Conservation (phyloP, 2,797 vertebrate genomes). For the Vultur gryphus region DNA sequence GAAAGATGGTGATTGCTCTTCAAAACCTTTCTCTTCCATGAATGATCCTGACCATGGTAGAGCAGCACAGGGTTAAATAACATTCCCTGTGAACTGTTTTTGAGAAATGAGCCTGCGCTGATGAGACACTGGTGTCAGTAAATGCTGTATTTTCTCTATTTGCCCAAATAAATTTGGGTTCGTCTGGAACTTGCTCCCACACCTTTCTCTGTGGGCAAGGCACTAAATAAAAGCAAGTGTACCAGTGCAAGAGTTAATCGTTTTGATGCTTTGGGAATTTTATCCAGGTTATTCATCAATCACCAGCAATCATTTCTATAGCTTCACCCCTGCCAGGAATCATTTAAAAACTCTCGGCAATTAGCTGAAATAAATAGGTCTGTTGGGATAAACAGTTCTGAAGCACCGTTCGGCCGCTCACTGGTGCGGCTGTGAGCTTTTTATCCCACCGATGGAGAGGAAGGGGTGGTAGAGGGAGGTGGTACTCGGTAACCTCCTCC, state of each 20-base stretch:
- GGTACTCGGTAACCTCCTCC: not conserved
- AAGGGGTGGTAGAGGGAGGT: not conserved
- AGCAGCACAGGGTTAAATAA: not conserved
- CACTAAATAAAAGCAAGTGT: conserved; percentile 1
- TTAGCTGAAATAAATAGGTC: conserved; percentile 16
- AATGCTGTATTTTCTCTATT: not conserved
- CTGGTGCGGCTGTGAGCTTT: not conserved
- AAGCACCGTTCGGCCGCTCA: not conserved
- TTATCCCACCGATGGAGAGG: not conserved
- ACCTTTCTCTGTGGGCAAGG: not conserved
- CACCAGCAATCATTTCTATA: not conserved
- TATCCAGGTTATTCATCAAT: conserved; percentile 35
- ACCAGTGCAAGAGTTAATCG: not conserved
- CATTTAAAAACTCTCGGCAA: conserved; percentile 1
- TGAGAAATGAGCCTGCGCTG: not conserved
- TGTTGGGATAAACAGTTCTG: not conserved
- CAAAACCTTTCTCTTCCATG: not conserved
- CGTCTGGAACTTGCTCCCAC: not conserved
- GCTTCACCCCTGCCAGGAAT: conserved; percentile 1
- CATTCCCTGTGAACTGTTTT: not conserved
- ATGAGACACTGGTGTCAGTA: not conserved
- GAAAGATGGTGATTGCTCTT: not conserved
- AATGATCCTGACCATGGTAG: not conserved
- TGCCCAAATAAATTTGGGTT: not conserved
- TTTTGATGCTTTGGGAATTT: not conserved